Evolutionary conservation across 1,140 invertebrate genomes (phyloP).

Genomic region (Lasioglossum albipes): DNA sequence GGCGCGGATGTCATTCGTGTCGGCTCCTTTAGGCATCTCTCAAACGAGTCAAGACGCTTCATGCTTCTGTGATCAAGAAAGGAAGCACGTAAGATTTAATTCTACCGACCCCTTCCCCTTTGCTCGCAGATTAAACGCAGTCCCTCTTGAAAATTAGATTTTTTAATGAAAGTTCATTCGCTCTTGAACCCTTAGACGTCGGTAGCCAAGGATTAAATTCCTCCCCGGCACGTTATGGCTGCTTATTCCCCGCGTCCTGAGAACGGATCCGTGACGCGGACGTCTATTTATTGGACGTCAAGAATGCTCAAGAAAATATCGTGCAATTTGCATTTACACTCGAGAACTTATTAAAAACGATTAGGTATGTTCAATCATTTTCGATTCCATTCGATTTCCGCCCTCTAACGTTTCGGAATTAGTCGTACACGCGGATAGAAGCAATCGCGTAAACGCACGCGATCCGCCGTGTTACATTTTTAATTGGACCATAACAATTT

Average conservation of each 20-base stretch:
- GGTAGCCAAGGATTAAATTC: conserved; percentile 59
- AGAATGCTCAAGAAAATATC: neutral
- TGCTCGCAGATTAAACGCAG: conserved; percentile 48
- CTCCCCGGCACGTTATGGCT: conserved; percentile 42
- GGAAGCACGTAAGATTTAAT: conserved; percentile 61
- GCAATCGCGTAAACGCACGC: neutral
- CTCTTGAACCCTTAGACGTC: conserved; percentile 47
- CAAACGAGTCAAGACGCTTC: conserved; percentile 52
- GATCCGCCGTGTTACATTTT: conserved; percentile 13
- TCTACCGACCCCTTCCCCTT: conserved; percentile 34
- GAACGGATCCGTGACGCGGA: conserved; percentile 44
- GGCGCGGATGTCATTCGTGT: conserved; percentile 1
- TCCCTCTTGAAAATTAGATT: conserved; percentile 62
- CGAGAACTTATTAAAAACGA: too few species aligned
- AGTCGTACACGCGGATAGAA: neutral
- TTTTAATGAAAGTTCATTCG: conserved; percentile 65
- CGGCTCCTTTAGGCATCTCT: conserved; percentile 9
- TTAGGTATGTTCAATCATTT: neutral
- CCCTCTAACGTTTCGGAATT: conserved; percentile 3
- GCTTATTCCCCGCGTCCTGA: conserved; percentile 22
- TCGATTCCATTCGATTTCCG: conserved; percentile 18
- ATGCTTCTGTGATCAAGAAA: conserved; percentile 57
- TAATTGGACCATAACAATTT: conserved; percentile 31
- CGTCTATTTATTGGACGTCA: conserved; percentile 4
- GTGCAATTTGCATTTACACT: neutral